Evolutionary conservation across 1,140 invertebrate genomes (phyloP), one percentile per base, ranked within the genome.

Genomic region (Drosophila repleta): DNA sequence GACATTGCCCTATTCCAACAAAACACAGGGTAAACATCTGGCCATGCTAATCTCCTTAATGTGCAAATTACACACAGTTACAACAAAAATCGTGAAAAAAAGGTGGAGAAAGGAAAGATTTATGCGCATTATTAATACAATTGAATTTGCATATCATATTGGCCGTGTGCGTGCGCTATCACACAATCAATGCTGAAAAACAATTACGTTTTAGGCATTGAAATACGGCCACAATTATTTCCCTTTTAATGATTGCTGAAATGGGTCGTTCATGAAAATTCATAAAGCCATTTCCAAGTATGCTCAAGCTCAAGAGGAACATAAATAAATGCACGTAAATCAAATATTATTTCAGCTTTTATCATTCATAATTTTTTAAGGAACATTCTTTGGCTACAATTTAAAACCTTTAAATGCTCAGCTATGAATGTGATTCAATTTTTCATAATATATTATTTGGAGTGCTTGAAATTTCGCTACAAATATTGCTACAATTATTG

Each of bases 151-250:
- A 85, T 87, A 81, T 74, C 37, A 60, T 60, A 62, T 63, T 24
- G 20, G 18, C 18, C 61, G 41, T 20, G 21, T 39, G 43, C 62
- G 55, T 60, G 51, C 55, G 68, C 61, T 82, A 87, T 87, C 77
- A 62, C 68, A 74, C 62, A 78, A 85, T 87, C 78, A 81, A 78
- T 82, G 74, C 52, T 57, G 65, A 58, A 55, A 66, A 81, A 70
- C 74, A 85, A 85, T 85, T 84, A 77, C 82, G 76, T 74, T 60
- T 63, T 17, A 74, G 65, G 74, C 79, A 80, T 77, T 85, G 74
- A 80, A 84, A 77, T 80, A 80, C 74, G 37, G 35, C n/a, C 39
- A 56, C 24, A 55, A 55, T 58, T 39, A 35, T 20, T 56, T 55
- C 20, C 24, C 48, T 49, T 39, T 5, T 46, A 62, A 57, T 63